phyloP scores from a whole-genome alignment of 2,888 invertebrate species.

The Orchestes rusci region DNA sequence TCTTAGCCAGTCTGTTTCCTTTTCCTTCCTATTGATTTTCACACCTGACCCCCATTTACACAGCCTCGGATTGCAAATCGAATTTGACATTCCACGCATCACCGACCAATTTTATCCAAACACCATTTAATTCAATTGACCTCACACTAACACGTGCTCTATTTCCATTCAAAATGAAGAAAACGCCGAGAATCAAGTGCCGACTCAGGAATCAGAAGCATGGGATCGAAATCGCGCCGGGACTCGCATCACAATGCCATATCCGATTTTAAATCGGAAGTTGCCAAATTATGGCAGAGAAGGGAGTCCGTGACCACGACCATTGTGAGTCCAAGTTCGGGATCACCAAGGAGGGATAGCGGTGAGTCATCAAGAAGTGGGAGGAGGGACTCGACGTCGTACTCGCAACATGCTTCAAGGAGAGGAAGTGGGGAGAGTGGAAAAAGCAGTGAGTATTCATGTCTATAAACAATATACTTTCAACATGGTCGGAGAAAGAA shows the following conservation, averaged over 20 bases:
- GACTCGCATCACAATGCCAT: constrained; percentile 61
- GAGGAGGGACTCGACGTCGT: constrained; percentile 58
- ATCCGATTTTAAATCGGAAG: constrained; percentile 63
- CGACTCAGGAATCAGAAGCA: constrained; percentile 71
- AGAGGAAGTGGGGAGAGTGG: constrained; percentile 65
- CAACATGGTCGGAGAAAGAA: too few species aligned
- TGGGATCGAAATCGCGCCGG: constrained; percentile 62
- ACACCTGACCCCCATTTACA: too few species aligned
- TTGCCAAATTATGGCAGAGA: constrained; percentile 63
- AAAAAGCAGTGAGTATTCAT: constrained; percentile 37
- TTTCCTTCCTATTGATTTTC: too few species aligned
- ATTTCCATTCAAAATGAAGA: neutral
- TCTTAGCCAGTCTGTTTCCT: too few species aligned
- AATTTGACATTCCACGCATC: too few species aligned
- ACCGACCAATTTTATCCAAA: too few species aligned
- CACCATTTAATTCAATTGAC: too few species aligned
- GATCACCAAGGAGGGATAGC: constrained; percentile 24
- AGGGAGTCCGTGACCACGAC: constrained; percentile 47
- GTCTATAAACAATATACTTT: too few species aligned
- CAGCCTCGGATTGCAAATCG: too few species aligned
- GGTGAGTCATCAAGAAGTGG: constrained; percentile 49
- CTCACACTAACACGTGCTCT: neutral
- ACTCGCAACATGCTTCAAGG: constrained; percentile 49
- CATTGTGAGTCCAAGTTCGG: constrained; percentile 42
- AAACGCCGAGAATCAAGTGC: constrained; percentile 84